phyloP scores from a whole-genome alignment of 2,888 invertebrate genomes.

The Folsomia manolachei region DNA sequence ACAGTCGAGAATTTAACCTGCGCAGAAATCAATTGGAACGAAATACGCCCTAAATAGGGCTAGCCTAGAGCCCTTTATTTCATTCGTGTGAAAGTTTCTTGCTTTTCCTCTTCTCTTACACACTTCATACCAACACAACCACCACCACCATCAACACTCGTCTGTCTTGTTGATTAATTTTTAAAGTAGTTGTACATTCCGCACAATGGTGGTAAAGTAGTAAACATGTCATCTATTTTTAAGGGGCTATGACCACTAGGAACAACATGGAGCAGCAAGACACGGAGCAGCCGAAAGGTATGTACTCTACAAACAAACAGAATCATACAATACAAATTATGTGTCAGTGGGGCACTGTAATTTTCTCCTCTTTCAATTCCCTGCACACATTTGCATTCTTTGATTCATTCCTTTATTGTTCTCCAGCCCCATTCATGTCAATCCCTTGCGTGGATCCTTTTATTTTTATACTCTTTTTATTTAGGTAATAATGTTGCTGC shows the following conservation, averaged over 20 bases:
- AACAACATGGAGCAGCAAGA: conserved; percentile 16
- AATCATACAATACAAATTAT: neutral
- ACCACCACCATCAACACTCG: no score
- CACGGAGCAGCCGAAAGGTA: conserved; percentile 8
- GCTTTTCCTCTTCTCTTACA: neutral
- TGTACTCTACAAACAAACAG: neutral
- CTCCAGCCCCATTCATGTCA: neutral
- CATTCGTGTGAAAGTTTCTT: conserved; percentile 12
- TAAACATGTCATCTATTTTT: conserved; percentile 19
- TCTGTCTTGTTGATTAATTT: conserved; percentile 11
- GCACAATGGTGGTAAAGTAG: conserved; percentile 11
- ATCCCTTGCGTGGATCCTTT: no score
- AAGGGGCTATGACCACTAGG: conserved; percentile 11
- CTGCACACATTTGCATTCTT: neutral
- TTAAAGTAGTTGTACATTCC: conserved; percentile 16
- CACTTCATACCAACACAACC: no score
- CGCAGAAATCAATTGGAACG: conserved; percentile 24
- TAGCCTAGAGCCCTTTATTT: conserved; percentile 6
- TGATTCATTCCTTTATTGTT: neutral
- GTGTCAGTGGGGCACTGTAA: no score
- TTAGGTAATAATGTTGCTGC: conserved; percentile 12
- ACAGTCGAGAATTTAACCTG: conserved; percentile 20
- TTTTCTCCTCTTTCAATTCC: no score
- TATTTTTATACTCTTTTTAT: no score
- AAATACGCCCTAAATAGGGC: conserved; percentile 20